Percentiles rank a stretch among this genome's conserved stretches.
Conservation (phyloP, 2,797 vertebrate species). For the Cheirogaleus major region DNA sequence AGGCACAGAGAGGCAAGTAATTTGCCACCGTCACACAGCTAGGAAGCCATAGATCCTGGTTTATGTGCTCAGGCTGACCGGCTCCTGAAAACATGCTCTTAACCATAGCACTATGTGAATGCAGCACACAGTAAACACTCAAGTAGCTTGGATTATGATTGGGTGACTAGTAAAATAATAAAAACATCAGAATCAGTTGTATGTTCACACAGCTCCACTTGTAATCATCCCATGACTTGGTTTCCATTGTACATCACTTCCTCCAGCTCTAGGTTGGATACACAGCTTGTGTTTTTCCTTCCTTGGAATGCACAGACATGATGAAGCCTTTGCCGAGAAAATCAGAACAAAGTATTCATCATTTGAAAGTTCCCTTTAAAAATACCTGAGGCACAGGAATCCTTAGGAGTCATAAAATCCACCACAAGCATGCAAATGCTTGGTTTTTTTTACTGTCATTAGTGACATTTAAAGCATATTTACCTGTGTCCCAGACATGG, state of each 20-base stretch:
- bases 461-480: constrained; percentile 45
- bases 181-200: not conserved
- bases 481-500: not conserved
- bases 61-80: not conserved
- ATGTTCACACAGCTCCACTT: not conserved
- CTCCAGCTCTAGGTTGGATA: not conserved
- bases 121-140: not conserved
- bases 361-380: constrained; percentile 15
- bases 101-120: not conserved
- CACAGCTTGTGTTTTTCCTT: not conserved
- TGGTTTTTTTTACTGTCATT: constrained; percentile 25
- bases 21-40: not conserved
- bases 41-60: not conserved
- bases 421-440: not conserved
- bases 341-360: not conserved
- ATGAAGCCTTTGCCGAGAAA: not conserved
- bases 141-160: not conserved
- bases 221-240: not conserved
- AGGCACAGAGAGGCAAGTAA: not conserved
- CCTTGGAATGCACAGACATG: not conserved
- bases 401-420: constrained; percentile 26
- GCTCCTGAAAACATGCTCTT: not conserved
- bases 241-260: not conserved
- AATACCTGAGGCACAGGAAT: not conserved
- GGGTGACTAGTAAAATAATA: not conserved